A percentile compares a stretch with the other conserved stretches of the same genome.
Conservation (phyloP, 2,888 invertebrate species). For the Listrodromus nycthemerus region DNA sequence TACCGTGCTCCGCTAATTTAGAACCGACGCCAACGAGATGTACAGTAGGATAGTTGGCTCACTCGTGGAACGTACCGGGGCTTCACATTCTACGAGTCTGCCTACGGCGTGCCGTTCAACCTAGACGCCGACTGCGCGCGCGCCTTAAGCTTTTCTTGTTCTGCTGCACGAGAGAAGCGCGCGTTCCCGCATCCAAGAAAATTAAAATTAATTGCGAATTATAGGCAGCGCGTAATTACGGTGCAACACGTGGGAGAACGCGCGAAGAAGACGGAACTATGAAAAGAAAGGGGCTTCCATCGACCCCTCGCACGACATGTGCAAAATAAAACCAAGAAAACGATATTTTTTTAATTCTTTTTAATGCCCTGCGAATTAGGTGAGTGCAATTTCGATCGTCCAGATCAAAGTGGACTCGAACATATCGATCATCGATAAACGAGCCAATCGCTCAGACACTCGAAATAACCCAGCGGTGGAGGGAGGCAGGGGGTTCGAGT, state of each 20-base stretch:
- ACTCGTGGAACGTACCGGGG: conserved; percentile 35
- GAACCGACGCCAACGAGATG: conserved; percentile 50
- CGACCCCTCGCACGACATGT: not conserved
- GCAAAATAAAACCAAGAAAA: not conserved
- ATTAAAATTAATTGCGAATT: conserved; percentile 73
- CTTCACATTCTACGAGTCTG: not conserved
- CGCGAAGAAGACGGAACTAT: conserved; percentile 36
- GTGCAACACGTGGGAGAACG: conserved; percentile 69
- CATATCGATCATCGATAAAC: conserved; percentile 55
- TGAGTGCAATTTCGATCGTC: conserved; percentile 17
- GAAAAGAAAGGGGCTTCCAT: conserved; percentile 24
- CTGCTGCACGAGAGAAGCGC: conserved; percentile 29
- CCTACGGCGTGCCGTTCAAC: conserved; percentile 18
- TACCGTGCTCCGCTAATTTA: conserved; percentile 63
- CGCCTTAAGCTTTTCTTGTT: conserved; percentile 45
- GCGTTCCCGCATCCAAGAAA: conserved; percentile 57
- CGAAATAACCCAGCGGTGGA: not conserved
- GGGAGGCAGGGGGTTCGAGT: conserved; percentile 4
- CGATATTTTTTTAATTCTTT: not conserved
- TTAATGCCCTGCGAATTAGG: not conserved
- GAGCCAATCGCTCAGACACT: conserved; percentile 14
- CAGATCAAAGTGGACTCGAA: conserved; percentile 17
- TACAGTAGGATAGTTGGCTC: conserved; percentile 34
- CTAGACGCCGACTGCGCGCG: conserved; percentile 36
- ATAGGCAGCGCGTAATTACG: conserved; percentile 68